A percentile compares a stretch with the other conserved stretches of the same genome.
Conservation (phyloP, 23 tunicate genomes). For the Oikopleura vanhoeffeni region DNA sequence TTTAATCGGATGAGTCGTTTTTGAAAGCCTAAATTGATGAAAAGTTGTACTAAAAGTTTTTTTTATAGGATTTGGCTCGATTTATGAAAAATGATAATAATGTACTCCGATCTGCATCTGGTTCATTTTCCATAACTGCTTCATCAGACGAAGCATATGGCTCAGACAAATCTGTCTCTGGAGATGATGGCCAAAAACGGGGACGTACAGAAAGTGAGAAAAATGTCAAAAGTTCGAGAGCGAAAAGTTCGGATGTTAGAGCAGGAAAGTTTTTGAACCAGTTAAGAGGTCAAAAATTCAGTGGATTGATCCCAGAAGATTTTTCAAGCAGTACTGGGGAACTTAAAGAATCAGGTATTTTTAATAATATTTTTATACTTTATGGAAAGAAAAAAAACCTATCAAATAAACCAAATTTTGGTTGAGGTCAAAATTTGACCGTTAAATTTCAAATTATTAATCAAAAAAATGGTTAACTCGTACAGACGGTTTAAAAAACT, state of each 20-base stretch:
- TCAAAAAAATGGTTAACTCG: too few relatives aligned
- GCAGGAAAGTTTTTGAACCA: not conserved
- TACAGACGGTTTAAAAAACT: too few relatives aligned
- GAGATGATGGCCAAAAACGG: not conserved
- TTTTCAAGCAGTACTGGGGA: not conserved
- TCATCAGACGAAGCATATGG: conserved; percentile 6
- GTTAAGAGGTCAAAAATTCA: not conserved
- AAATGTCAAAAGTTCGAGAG: not conserved
- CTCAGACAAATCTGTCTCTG: not conserved
- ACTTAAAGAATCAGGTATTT: not conserved
- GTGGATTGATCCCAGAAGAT: not conserved
- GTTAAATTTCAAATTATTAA: too few relatives aligned
- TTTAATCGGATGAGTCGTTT: too few relatives aligned
- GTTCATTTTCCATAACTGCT: not conserved
- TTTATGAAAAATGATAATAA: not conserved
- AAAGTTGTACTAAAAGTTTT: too few relatives aligned
- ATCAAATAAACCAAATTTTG: too few relatives aligned
- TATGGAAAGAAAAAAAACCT: too few relatives aligned
- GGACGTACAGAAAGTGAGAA: not conserved
- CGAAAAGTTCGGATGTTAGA: not conserved
- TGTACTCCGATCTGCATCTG: not conserved
- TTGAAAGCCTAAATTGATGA: too few relatives aligned
- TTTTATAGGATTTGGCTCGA: not conserved
- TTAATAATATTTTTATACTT: too few relatives aligned
- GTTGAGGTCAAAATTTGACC: too few relatives aligned